Percentiles rank a stretch among this genome's conserved stretches.
Conservation (phyloP, 2,113 vertebrate genomes). For the Blennius ocellaris region DNA sequence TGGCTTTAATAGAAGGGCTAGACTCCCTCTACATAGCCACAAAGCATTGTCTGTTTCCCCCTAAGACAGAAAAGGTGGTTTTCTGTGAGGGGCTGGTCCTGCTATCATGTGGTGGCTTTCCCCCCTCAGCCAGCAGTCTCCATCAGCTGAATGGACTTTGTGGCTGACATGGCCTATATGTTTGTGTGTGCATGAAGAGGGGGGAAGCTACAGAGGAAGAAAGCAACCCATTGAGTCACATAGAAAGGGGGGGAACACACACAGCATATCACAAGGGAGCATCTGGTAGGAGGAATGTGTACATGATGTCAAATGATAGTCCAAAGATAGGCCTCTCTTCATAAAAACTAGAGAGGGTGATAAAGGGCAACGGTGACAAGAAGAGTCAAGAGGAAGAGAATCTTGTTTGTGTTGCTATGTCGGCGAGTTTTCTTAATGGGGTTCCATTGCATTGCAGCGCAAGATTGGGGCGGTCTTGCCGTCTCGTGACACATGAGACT, state of each 20-base stretch:
- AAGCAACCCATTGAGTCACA: conserved; percentile 77
- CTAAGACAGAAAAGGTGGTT: conserved; percentile 79
- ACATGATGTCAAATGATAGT: conserved; percentile 82
- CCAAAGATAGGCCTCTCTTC: conserved; percentile 79
- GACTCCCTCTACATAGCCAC: conserved; percentile 79
- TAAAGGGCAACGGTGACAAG: conserved; percentile 65
- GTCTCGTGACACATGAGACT: conserved; percentile 68
- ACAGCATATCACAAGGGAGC: conserved; percentile 82
- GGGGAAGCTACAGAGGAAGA: conserved; percentile 67
- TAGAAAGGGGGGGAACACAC: conserved; percentile 70
- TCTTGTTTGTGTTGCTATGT: conserved; percentile 74
- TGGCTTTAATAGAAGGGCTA: conserved; percentile 80
- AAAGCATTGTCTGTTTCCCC: conserved; percentile 84
- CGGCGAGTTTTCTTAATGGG: conserved; percentile 65
- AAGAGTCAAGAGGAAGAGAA: conserved; percentile 64
- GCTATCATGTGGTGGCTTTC: conserved; percentile 81
- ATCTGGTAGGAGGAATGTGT: conserved; percentile 82
- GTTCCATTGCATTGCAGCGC: conserved; percentile 38
- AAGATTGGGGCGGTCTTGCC: conserved; percentile 50
- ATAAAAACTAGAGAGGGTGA: conserved; percentile 66
- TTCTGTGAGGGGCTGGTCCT: conserved; percentile 71
- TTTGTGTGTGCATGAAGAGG: conserved; percentile 65
- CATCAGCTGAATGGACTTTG: conserved; percentile 77
- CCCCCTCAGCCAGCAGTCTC: conserved; percentile 68
- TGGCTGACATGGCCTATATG: conserved; percentile 78